phyloP scores from a whole-genome alignment of 2,797 vertebrate species.

The Urocyon cinereoargenteus region DNA sequence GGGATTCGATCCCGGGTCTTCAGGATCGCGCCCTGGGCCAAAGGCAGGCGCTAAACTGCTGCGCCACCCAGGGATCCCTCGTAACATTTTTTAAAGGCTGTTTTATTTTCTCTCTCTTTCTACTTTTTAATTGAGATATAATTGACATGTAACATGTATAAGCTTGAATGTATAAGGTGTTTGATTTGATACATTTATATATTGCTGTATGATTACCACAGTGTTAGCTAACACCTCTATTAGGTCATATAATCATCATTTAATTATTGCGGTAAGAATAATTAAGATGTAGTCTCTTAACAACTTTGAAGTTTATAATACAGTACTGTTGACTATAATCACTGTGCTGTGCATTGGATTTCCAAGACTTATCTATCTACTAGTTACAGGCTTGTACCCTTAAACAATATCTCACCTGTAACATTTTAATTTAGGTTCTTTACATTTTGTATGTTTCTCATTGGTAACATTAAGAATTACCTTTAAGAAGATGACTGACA shows the following conservation, averaged over 20 bases:
- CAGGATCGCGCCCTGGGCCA: no score
- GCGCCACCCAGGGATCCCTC: no score
- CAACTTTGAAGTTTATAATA: neutral
- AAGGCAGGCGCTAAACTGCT: no score
- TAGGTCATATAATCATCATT: neutral
- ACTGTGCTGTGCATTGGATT: neutral
- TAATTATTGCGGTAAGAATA: neutral
- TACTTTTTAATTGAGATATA: neutral
- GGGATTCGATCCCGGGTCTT: no score
- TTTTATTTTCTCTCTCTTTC: neutral
- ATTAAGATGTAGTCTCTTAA: neutral
- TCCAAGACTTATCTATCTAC: neutral
- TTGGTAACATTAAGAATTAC: neutral
- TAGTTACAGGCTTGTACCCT: neutral
- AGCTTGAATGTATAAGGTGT: neutral
- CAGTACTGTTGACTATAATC: neutral
- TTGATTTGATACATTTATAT: neutral
- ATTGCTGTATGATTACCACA: neutral
- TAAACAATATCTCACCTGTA: neutral
- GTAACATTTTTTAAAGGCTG: neutral
- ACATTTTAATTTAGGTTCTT: conserved; percentile 1
- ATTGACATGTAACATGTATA: neutral
- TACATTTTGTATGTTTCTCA: conserved; percentile 1
- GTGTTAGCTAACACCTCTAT: neutral
- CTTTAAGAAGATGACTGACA: conserved; percentile 13